phyloP scores from a whole-genome alignment of 1,140 invertebrate genomes.

The Cataglyphis hispanica region DNA sequence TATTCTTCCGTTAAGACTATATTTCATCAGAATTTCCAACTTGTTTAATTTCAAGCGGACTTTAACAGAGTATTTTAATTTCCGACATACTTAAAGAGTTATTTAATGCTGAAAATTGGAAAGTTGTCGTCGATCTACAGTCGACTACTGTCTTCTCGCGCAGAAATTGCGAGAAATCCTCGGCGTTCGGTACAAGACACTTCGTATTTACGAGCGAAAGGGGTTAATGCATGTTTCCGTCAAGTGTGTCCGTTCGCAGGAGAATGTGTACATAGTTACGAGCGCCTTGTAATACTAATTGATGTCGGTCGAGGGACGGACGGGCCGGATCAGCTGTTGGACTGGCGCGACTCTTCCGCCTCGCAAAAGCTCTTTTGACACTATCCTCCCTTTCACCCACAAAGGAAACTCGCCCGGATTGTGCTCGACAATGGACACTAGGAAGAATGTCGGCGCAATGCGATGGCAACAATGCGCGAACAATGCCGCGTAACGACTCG shows the following conservation, averaged over 20 bases:
- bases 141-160: not conserved
- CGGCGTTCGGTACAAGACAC: not conserved
- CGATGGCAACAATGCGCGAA: conserved; percentile 70
- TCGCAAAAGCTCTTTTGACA: conserved; percentile 71
- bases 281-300: conserved; percentile 73
- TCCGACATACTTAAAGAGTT: conserved; percentile 11
- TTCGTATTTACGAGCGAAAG: not conserved
- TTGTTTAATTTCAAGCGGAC: not conserved
- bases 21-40: conserved; percentile 12
- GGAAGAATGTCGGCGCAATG: conserved; percentile 65
- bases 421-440: conserved; percentile 78
- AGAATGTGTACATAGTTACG: conserved; percentile 62
- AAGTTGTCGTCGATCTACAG: not conserved
- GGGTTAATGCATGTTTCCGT: conserved; percentile 39
- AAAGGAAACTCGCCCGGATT: conserved; percentile 10
- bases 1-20: conserved; percentile 11
- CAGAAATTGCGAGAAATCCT: not conserved
- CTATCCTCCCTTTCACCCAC: conserved; percentile 51
- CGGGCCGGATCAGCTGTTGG: conserved; percentile 59
- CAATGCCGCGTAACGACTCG: conserved; percentile 82
- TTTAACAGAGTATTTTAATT: conserved; percentile 12
- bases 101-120: conserved; percentile 19
- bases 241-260: conserved; percentile 34
- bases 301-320: conserved; percentile 64
- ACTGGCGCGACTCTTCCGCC: conserved; percentile 56